These are phyloP conservation scores for Malthinus seriepunctatus DNA, from an alignment of 2,888 invertebrate genomes.

Conservation along the genomic window DNA sequence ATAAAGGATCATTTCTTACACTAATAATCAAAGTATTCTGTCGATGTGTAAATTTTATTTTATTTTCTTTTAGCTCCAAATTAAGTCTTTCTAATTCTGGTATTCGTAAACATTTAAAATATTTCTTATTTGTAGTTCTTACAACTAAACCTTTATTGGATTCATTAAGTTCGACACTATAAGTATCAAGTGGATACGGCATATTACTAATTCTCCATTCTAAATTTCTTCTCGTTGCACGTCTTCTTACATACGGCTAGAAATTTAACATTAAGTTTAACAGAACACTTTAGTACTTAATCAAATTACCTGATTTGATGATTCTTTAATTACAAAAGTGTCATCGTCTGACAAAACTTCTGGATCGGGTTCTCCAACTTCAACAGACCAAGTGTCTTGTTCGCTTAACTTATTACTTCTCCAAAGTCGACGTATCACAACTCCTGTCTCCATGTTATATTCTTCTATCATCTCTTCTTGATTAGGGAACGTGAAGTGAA, in stretches of 20 bases:
- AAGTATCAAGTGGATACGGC: conserved; percentile 72
- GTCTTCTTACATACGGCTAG: conserved; percentile 69
- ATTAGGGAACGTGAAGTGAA: conserved; percentile 63
- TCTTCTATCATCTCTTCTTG: conserved; percentile 81
- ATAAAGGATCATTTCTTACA: conserved; percentile 54
- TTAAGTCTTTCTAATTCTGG: conserved; percentile 72
- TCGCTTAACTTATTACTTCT: conserved; percentile 71
- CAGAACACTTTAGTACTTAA: not conserved
- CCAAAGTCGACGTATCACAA: conserved; percentile 77
- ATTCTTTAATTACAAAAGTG: conserved; percentile 60
- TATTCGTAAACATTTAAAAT: conserved; percentile 71
- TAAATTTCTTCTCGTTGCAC: conserved; percentile 73
- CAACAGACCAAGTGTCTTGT: conserved; percentile 74
- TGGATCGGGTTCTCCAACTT: conserved; percentile 78
- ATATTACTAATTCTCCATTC: conserved; percentile 85
- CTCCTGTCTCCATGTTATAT: conserved; percentile 75
- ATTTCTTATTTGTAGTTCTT: conserved; percentile 79
- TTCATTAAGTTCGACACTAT: conserved; percentile 67
- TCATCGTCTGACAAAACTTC: conserved; percentile 54
- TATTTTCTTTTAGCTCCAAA: conserved; percentile 63
- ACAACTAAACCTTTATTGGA: conserved; percentile 68
- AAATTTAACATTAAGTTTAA: not conserved
- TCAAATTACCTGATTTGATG: conserved; percentile 56
- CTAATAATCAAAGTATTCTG: conserved; percentile 78
- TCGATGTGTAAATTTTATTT: conserved; percentile 70